These are phyloP conservation scores for Lycaon pictus DNA, from an alignment of 2,113 vertebrate species.

Conservation along the genomic window DNA sequence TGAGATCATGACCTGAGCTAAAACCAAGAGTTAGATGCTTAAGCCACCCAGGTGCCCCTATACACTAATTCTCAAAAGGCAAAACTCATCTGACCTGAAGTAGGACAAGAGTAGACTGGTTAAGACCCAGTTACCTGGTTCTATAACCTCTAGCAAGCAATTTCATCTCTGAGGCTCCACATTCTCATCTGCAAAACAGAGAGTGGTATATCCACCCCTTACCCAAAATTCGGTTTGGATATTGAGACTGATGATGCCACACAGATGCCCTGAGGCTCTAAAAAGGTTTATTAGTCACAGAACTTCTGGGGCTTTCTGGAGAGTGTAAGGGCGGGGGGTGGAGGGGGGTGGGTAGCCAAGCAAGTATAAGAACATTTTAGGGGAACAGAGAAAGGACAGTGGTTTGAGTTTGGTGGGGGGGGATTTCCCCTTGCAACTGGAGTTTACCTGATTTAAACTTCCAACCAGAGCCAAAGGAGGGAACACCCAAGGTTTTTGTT, in stretches of 20 bases:
- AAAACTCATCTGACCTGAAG: background rate
- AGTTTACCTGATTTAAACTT: background rate
- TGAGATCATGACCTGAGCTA: background rate
- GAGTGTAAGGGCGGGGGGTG: background rate
- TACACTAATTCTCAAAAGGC: background rate
- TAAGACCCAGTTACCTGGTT: background rate
- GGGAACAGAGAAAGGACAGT: background rate
- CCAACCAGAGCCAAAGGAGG: accelerated
- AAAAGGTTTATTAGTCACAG: background rate
- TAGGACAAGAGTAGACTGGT: background rate
- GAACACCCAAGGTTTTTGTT: background rate
- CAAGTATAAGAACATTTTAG: background rate
- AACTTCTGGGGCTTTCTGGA: background rate
- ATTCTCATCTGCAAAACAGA: background rate
- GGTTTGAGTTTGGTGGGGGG: background rate
- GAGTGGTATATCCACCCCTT: background rate
- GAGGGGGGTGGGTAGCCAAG: background rate
- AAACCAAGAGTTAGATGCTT: background rate
- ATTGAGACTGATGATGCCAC: background rate
- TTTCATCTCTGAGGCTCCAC: background rate
- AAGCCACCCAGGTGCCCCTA: background rate
- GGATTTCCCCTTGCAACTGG: background rate
- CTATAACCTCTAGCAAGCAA: background rate
- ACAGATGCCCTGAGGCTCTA: background rate
- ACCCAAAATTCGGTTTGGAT: background rate